A percentile compares a stretch with the other conserved stretches of the same genome.
Conservation (phyloP, 2,797 vertebrate genomes). For the Spizella passerina region DNA sequence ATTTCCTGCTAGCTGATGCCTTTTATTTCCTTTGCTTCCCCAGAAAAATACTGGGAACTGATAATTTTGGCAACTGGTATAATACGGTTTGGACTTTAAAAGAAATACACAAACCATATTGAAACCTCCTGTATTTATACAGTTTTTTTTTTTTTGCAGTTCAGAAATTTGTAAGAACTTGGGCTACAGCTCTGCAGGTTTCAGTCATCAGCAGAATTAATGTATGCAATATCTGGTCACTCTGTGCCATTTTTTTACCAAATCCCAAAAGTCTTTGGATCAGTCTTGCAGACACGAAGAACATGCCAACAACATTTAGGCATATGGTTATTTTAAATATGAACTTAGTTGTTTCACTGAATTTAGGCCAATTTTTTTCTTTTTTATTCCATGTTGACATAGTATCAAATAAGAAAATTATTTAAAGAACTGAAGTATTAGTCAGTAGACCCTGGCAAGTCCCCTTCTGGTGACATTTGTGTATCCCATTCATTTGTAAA, state of each 20-base stretch:
- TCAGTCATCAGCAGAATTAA: background rate
- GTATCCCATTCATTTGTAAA: constrained; percentile 23
- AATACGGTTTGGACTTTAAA: background rate
- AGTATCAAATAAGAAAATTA: background rate
- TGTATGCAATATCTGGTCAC: background rate
- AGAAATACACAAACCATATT: background rate
- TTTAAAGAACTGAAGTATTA: background rate
- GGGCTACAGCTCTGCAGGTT: background rate
- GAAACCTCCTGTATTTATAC: background rate
- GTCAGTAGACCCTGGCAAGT: background rate
- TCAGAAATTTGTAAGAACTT: background rate
- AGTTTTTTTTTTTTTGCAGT: background rate
- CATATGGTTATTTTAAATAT: background rate
- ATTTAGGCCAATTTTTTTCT: background rate
- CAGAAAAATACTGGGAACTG: background rate
- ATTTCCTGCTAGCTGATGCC: background rate
- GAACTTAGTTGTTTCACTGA: background rate
- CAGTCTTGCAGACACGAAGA: background rate
- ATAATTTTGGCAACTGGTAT: background rate
- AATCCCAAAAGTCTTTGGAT: background rate
- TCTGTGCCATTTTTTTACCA: background rate
- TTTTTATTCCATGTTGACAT: background rate
- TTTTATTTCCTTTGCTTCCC: background rate
- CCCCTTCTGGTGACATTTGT: constrained; percentile 8
- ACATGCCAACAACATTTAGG: background rate